phyloP scores from a whole-genome alignment of 1,140 invertebrate genomes.

The Galendromus occidentalis region DNA sequence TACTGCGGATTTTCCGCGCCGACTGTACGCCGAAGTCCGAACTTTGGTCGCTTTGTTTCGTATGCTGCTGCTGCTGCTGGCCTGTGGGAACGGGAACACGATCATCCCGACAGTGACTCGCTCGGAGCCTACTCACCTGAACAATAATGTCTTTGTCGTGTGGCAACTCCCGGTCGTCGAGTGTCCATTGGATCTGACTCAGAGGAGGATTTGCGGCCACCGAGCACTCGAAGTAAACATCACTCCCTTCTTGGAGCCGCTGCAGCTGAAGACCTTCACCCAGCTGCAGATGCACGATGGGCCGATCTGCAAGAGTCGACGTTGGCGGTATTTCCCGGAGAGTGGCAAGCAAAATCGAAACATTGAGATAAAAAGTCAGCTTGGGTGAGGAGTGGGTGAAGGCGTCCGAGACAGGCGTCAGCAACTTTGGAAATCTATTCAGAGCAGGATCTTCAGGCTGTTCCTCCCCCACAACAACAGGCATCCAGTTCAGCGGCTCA shows the following conservation, averaged over 20 bases:
- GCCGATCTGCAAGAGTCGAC: not conserved
- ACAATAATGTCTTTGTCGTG: not conserved
- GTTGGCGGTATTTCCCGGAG: too few species aligned
- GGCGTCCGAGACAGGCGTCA: too few species aligned
- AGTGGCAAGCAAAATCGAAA: too few species aligned
- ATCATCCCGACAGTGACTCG: not conserved
- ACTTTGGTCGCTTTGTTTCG: too few species aligned
- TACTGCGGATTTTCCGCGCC: too few species aligned
- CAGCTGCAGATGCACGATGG: not conserved
- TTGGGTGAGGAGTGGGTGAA: too few species aligned
- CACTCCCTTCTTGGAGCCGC: not conserved
- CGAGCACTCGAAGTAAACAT: not conserved
- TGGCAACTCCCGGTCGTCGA: constrained; percentile 5
- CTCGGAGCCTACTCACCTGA: not conserved
- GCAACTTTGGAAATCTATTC: too few species aligned
- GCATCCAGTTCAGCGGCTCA: too few species aligned
- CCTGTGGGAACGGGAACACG: not conserved
- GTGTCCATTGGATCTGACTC: constrained; percentile 6
- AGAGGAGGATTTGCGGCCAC: not conserved
- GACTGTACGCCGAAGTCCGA: too few species aligned
- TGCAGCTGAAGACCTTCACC: not conserved
- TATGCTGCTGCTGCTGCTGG: not conserved
- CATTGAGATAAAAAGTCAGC: too few species aligned
- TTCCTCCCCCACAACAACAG: too few species aligned
- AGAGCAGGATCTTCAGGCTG: too few species aligned